Percentiles rank a stretch among this genome's conserved stretches.
Evolutionary conservation across 2,797 vertebrate genomes (phyloP).

Genomic region (Acomys russatus): DNA sequence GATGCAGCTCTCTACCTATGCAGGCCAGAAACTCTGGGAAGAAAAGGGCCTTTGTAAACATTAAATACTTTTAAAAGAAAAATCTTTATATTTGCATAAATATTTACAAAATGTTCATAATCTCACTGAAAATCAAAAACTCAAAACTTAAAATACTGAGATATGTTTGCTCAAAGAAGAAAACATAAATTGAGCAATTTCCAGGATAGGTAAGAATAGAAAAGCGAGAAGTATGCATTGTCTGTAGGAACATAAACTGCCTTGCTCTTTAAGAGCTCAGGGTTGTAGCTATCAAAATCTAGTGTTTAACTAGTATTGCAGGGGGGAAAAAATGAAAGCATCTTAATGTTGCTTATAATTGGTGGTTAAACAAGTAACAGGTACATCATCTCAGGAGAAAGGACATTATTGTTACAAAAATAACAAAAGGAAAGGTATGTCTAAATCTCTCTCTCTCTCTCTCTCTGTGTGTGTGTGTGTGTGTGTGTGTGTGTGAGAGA

Average conservation of each 20-base stretch:
- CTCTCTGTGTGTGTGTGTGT: too few species aligned
- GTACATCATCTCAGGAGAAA: slow-evolving; percentile 40
- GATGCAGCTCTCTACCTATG: neutral
- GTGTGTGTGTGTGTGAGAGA: too few species aligned
- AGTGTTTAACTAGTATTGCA: neutral
- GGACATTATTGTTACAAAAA: slow-evolving; percentile 35
- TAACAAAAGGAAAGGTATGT: neutral
- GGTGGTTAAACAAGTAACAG: slow-evolving; percentile 30
- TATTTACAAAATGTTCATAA: neutral
- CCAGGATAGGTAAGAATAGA: neutral
- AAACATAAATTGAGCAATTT: slow-evolving; percentile 57
- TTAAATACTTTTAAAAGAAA: slow-evolving; percentile 45
- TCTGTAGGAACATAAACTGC: slow-evolving; percentile 28
- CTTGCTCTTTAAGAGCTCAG: slow-evolving; percentile 36
- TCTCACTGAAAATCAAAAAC: slow-evolving; percentile 62
- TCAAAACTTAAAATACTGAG: slow-evolving; percentile 40
- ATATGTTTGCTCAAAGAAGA: neutral
- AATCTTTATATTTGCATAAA: neutral
- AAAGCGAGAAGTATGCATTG: neutral
- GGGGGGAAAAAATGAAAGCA: slow-evolving; percentile 31
- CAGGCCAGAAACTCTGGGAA: neutral
- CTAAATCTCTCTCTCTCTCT: neutral
- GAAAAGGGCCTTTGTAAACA: slow-evolving; percentile 47
- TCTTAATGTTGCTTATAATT: slow-evolving; percentile 35
- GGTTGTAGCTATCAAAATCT: slow-evolving; percentile 52